Percentiles rank a stretch among this genome's conserved stretches.
Evolutionary conservation across 2,888 invertebrate genomes (phyloP).

Genomic region (Rotaria sp.): DNA sequence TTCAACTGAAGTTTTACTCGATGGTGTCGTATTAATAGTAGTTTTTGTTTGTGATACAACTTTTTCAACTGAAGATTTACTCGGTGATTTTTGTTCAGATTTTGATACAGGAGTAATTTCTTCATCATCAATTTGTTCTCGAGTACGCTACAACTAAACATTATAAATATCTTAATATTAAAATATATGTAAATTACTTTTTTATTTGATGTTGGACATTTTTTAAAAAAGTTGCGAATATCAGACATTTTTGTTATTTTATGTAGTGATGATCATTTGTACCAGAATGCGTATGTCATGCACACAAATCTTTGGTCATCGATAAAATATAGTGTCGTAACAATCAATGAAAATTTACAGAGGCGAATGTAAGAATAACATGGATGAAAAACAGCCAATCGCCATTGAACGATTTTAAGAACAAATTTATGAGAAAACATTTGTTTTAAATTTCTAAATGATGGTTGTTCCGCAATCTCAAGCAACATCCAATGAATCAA

Average conservation of each 20-base stretch:
- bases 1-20: not conserved
- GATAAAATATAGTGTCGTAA: no score
- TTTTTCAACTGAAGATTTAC: not conserved
- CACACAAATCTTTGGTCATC: no score
- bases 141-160: not conserved
- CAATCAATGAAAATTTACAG: no score
- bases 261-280: no score
- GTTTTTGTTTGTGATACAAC: not conserved
- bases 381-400: not conserved
- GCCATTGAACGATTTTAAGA: not conserved
- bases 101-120: not conserved
- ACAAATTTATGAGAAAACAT: not conserved
- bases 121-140: not conserved
- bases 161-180: not conserved
- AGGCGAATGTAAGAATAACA: not conserved
- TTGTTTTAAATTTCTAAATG: not conserved
- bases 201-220: not conserved
- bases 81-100: not conserved
- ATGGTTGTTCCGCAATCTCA: slow-evolving; percentile 1
- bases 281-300: no score
- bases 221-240: not conserved
- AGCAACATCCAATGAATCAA: not conserved
- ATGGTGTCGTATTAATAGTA: not conserved
- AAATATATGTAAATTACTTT: not conserved
- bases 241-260: not conserved